Percentiles rank a stretch among this genome's conserved stretches.
These are phyloP conservation scores for Axis porcinus DNA, from an alignment of 2,113 vertebrate species.

Conservation along the genomic window DNA sequence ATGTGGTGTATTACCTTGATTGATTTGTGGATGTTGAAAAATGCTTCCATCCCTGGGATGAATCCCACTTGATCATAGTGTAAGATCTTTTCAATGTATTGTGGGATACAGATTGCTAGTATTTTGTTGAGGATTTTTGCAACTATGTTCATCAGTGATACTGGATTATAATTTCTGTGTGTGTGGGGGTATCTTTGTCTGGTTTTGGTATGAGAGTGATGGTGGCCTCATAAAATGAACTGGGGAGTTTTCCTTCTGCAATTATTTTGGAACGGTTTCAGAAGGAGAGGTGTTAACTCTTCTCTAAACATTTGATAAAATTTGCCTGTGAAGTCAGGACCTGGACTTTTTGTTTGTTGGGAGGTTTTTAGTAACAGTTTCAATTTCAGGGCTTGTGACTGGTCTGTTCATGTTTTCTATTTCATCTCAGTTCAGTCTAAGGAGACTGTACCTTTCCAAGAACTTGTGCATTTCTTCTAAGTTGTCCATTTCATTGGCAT, in stretches of 20 bases:
- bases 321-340: neutral
- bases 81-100: neutral
- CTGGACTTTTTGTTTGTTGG: neutral
- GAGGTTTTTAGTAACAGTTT: neutral
- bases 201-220: neutral
- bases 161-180: neutral
- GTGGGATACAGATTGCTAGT: neutral
- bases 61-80: neutral
- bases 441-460: neutral
- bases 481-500: neutral
- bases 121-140: neutral
- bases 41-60: neutral
- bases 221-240: neutral
- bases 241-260: neutral
- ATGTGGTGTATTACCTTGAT: neutral
- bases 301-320: neutral
- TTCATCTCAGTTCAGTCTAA: neutral
- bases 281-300: neutral
- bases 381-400: neutral
- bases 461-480: neutral
- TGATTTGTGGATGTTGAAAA: neutral
- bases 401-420: neutral
- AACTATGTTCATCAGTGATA: neutral
- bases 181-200: neutral
- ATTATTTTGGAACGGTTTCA: neutral